A percentile compares a stretch with the other conserved stretches of the same genome.
These are phyloP conservation scores for Tadarida brasiliensis DNA, from an alignment of 2,797 vertebrate genomes.

Conservation along the genomic window DNA sequence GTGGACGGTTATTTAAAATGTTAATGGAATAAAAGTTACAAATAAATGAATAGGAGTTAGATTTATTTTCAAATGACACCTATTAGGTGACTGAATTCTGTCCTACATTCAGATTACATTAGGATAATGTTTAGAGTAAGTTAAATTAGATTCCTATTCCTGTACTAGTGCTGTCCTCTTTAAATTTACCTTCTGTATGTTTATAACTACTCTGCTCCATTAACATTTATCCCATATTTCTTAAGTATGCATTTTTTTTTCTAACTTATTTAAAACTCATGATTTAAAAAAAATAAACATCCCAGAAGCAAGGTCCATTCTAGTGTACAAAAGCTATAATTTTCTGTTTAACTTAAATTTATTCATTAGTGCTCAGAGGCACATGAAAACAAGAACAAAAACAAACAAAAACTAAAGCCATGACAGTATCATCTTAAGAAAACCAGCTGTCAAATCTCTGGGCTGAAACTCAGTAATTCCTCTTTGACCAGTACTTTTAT, in stretches of 20 bases:
- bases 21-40: constrained; percentile 48
- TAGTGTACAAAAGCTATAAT: constrained; percentile 13
- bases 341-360: constrained; percentile 68
- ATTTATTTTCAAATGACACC: constrained; percentile 43
- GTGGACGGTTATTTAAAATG: constrained; percentile 65
- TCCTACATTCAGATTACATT: background rate
- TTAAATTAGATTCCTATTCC: constrained; percentile 25
- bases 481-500: constrained; percentile 34
- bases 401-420: background rate
- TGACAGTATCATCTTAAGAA: constrained; percentile 51
- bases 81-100: constrained; percentile 54
- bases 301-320: constrained; percentile 42
- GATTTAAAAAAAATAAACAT: constrained; percentile 39
- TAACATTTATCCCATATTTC: constrained; percentile 17
- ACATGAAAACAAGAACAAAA: background rate
- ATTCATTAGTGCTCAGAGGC: constrained; percentile 3
- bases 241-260: constrained; percentile 23
- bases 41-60: constrained; percentile 58
- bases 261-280: background rate
- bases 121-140: constrained; percentile 40
- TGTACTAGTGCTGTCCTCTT: background rate
- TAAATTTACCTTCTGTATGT: constrained; percentile 47
- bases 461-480: constrained; percentile 32
- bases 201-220: constrained; percentile 1
- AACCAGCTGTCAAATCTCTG: constrained; percentile 31